A percentile compares a stretch with the other conserved stretches of the same genome.
Conservation (phyloP, 2,113 vertebrate genomes). For the Rostratula benghalensis region DNA sequence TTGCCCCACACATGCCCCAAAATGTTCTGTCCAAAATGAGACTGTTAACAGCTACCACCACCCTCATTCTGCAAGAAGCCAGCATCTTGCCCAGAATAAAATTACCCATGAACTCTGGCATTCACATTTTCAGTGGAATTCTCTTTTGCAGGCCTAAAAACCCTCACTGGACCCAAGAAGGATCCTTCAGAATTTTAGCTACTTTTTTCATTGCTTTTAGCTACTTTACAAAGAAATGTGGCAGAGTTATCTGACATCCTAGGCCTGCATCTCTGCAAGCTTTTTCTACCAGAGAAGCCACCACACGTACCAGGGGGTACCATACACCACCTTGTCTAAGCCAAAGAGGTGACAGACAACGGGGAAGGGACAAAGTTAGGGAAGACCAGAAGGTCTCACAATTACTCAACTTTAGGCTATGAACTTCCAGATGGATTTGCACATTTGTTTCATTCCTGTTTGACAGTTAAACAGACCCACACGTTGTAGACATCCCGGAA, state of each 20-base stretch:
- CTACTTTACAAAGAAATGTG: not conserved
- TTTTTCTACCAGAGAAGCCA: not conserved
- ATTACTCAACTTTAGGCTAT: not conserved
- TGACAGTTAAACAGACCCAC: not conserved
- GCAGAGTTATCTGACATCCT: not conserved
- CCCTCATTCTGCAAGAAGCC: not conserved
- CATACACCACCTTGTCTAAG: not conserved
- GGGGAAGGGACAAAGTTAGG: not conserved
- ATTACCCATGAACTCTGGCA: not conserved
- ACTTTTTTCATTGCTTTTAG: not conserved
- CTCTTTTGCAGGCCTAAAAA: not conserved
- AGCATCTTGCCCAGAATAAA: not conserved
- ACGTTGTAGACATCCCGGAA: not conserved
- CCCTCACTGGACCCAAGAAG: not conserved
- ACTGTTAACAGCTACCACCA: not conserved
- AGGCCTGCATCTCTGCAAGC: not conserved
- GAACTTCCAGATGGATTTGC: not conserved
- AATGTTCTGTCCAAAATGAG: not conserved
- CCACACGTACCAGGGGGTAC: rapidly evolving
- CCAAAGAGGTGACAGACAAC: not conserved
- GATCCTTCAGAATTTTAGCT: not conserved
- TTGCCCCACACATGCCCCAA: not conserved
- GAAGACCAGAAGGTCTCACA: not conserved
- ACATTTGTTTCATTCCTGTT: not conserved
- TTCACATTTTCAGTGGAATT: not conserved